These are phyloP conservation scores for Platysteira castanea DNA, from an alignment of 2,113 vertebrate genomes.

Conservation along the genomic window DNA sequence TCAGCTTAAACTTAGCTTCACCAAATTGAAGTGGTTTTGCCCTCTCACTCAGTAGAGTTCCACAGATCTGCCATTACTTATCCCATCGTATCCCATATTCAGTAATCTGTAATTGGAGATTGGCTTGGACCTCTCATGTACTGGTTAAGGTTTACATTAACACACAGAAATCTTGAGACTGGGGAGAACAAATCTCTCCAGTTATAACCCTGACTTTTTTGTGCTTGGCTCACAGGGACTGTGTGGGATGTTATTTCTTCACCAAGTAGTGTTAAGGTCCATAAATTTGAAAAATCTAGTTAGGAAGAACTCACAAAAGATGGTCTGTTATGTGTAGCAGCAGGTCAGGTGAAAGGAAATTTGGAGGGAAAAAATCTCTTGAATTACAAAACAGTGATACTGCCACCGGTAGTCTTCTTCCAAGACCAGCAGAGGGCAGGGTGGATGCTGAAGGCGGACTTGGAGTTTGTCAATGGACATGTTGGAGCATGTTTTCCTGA, in stretches of 20 bases:
- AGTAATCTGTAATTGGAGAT: background rate
- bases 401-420: rapidly evolving
- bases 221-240: background rate
- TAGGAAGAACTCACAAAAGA: background rate
- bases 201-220: background rate
- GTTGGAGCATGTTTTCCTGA: slow-evolving; percentile 76
- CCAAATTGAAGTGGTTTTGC: background rate
- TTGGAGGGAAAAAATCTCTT: background rate
- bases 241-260: background rate
- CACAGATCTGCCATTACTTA: background rate
- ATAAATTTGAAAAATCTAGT: background rate
- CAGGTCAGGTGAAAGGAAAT: background rate
- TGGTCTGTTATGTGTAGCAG: background rate
- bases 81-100: background rate
- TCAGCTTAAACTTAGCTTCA: background rate
- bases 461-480: slow-evolving; percentile 42
- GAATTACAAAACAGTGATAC: rapidly evolving
- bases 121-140: rapidly evolving
- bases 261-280: background rate
- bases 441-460: background rate
- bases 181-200: background rate
- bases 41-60: background rate
- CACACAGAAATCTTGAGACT: rapidly evolving
- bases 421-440: slow-evolving; percentile 74
- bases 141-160: background rate